These are phyloP conservation scores for Clarias macrocephalus DNA, from an alignment of 2,113 vertebrate genomes.

Conservation along the genomic window DNA sequence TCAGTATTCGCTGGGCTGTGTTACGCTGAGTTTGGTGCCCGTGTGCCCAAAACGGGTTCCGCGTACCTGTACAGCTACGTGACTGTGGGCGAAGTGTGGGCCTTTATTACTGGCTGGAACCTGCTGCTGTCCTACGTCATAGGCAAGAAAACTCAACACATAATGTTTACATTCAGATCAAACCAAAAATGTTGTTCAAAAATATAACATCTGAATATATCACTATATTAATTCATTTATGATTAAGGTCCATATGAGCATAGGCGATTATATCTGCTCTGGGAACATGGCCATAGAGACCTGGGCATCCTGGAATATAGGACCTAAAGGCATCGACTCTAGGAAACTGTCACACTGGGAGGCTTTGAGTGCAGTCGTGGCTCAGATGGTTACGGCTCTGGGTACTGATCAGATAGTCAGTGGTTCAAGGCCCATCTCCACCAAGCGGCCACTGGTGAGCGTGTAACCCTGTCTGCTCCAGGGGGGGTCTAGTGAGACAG, in stretches of 20 bases:
- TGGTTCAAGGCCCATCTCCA: too few relatives aligned
- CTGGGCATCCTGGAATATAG: neutral
- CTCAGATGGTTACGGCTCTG: too few relatives aligned
- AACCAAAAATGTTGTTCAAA: neutral
- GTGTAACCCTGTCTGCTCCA: too few relatives aligned
- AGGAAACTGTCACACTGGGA: neutral
- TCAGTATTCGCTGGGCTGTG: slow-evolving; percentile 82
- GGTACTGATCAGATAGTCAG: too few relatives aligned
- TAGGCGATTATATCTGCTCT: neutral
- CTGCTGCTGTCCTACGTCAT: slow-evolving; percentile 84
- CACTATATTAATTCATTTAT: neutral
- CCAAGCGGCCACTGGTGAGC: too few relatives aligned
- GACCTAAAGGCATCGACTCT: neutral
- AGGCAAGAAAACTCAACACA: slow-evolving; percentile 63
- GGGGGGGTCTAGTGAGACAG: too few relatives aligned
- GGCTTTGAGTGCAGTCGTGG: too few relatives aligned
- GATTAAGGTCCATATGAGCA: neutral
- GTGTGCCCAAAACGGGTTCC: slow-evolving; percentile 81
- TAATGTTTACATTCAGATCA: neutral
- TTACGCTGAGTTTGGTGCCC: slow-evolving; percentile 81
- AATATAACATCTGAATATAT: neutral
- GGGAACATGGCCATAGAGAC: neutral
- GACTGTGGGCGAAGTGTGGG: slow-evolving; percentile 82
- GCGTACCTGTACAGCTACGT: slow-evolving; percentile 86
- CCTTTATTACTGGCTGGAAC: slow-evolving; percentile 84